phyloP scores from a whole-genome alignment of 2,113 vertebrate genomes.

The Daboia siamensis region DNA sequence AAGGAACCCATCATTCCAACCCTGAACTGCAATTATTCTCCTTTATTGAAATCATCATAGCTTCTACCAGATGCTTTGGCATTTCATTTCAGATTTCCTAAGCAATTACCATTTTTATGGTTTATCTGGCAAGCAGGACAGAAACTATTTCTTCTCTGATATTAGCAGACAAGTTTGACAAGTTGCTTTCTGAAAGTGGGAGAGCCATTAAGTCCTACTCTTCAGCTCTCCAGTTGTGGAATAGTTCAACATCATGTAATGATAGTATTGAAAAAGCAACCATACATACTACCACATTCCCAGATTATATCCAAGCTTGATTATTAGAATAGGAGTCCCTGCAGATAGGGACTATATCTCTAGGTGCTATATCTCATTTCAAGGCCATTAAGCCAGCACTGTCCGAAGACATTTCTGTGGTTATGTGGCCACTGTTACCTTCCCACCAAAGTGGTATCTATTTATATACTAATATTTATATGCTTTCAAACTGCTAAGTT shows the following conservation, averaged over 20 bases:
- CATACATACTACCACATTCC: neutral
- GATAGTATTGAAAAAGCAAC: neutral
- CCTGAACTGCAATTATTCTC: too few species aligned
- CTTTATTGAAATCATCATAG: neutral
- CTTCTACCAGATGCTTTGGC: neutral
- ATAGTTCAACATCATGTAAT: neutral
- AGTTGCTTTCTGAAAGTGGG: neutral
- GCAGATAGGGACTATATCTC: too few species aligned
- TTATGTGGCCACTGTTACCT: too few species aligned
- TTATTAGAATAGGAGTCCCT: too few species aligned
- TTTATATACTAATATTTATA: too few species aligned
- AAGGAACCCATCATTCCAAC: too few species aligned
- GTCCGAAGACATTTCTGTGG: too few species aligned
- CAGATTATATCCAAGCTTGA: neutral
- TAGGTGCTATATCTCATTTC: too few species aligned
- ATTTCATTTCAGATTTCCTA: neutral
- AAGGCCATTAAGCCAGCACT: too few species aligned
- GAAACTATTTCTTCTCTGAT: neutral
- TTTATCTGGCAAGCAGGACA: neutral
- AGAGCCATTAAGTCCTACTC: neutral
- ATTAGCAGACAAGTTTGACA: neutral
- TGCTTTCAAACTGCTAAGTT: too few species aligned
- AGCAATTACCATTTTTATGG: neutral
- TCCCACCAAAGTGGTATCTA: too few species aligned
- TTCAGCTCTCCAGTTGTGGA: neutral